Evolutionary conservation across 2,888 invertebrate species (phyloP).

Genomic region (Rhagium mordax): DNA sequence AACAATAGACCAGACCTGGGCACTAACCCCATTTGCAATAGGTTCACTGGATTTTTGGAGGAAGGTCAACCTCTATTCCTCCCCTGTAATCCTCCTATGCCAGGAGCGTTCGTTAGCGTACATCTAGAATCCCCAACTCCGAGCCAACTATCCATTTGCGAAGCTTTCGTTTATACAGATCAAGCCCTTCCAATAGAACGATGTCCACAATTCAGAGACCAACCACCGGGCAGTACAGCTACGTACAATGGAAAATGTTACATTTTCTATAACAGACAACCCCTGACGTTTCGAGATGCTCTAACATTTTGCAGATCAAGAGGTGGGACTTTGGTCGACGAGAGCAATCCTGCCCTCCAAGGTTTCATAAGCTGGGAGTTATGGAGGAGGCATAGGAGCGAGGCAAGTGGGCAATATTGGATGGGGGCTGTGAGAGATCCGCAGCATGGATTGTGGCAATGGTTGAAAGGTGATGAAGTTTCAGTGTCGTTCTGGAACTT

Average conservation of each 20-base stretch:
- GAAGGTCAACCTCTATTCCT: conserved; percentile 93
- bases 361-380: conserved; percentile 96
- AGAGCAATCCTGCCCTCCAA: conserved; percentile 93
- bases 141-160: conserved; percentile 90
- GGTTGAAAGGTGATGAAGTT: conserved; percentile 91
- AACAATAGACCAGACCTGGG: conserved; percentile 94
- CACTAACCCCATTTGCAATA: conserved; percentile 93
- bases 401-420: conserved; percentile 95
- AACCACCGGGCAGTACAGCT: conserved; percentile 92
- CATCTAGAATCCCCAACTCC: conserved; percentile 85
- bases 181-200: conserved; percentile 92
- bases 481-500: conserved; percentile 94
- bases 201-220: conserved; percentile 93
- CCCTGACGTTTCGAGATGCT: conserved; percentile 85
- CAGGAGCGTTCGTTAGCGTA: conserved; percentile 94
- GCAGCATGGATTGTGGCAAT: conserved; percentile 81
- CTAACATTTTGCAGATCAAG: conserved; percentile 85
- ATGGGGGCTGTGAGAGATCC: conserved; percentile 92
- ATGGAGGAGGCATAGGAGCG: conserved; percentile 91
- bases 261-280: conserved; percentile 92
- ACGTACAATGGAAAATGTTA: conserved; percentile 97
- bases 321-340: conserved; percentile 88
- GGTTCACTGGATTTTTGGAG: conserved; percentile 88
- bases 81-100: conserved; percentile 96
- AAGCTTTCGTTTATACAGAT: conserved; percentile 95